These are phyloP conservation scores for Scaptomyza parva DNA, from an alignment of 2,888 invertebrate genomes.

Conservation along the genomic window DNA sequence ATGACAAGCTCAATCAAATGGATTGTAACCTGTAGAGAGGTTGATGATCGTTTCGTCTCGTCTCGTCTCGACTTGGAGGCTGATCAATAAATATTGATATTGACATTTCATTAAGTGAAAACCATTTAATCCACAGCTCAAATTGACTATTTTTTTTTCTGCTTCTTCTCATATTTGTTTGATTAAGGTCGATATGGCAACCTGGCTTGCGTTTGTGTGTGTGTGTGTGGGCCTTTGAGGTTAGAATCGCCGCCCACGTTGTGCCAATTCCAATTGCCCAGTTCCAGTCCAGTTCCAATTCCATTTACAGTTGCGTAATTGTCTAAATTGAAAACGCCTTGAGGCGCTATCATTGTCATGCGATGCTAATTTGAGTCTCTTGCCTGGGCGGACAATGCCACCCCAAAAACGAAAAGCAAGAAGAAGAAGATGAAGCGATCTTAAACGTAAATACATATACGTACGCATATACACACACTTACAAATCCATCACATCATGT, in stretches of 20 bases:
- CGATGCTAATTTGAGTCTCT: constrained; percentile 59
- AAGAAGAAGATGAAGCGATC: too few relatives aligned
- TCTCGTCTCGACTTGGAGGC: background rate
- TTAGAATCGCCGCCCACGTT: constrained; percentile 50
- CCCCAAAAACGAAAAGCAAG: constrained; percentile 23
- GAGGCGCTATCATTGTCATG: constrained; percentile 72
- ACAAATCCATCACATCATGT: too few relatives aligned
- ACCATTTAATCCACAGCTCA: constrained; percentile 67
- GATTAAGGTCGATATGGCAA: constrained; percentile 35
- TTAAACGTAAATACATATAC: constrained; percentile 3
- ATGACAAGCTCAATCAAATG: constrained; percentile 41
- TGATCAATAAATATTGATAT: constrained; percentile 53
- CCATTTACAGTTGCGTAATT: constrained; percentile 65
- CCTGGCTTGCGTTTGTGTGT: background rate
- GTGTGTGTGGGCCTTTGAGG: constrained; percentile 17
- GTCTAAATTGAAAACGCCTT: constrained; percentile 77
- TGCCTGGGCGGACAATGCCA: constrained; percentile 49
- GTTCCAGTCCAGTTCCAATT: constrained; percentile 32
- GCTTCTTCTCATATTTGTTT: background rate
- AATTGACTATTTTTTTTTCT: constrained; percentile 32
- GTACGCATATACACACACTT: constrained; percentile 9
- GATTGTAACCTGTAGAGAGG: constrained; percentile 40
- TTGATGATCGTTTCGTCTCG: constrained; percentile 9
- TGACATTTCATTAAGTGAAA: constrained; percentile 68
- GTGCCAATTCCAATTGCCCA: constrained; percentile 32